Evolutionary conservation across 1,140 invertebrate species (phyloP), one percentile per base, ranked within the genome.

Genomic region (Brachionus rotundiformis): DNA sequence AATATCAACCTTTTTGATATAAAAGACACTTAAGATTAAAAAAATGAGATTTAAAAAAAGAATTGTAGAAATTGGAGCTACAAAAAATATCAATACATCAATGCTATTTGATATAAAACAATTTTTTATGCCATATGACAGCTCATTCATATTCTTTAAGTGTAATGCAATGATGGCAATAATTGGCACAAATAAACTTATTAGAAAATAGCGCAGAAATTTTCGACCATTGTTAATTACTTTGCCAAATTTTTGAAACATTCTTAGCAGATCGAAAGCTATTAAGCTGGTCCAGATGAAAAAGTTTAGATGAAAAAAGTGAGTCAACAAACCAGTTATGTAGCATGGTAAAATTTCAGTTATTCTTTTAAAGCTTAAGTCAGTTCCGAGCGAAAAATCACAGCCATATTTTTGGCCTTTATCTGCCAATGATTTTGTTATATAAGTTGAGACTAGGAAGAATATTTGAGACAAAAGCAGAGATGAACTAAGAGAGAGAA

Each of bases 251-350:
- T 63, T 63, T 29, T 33, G 61, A 29, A 63, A 63, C 61, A 63
- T 63, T 33, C 29, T 63, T 3, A 63, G 16, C n/a, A 63, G 29
- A 63, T 63, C 61, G 23, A 29, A 63, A 6, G 61, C 61, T 27
- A 63, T 63, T 29, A 63, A 5, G 29, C 13, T 63, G 10, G 61
- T 63, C 61, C 61, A 63, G 10, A 63, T 29, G 29, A 63, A 63
- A 63, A 29, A 63, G n/a, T 63, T 63, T 63, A 63, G 23, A 63
- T 63, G 29, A 63, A 63, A 63, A 63, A 63, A 63, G 29, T 63
- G 61, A 63, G 61, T 63, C 1, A 63, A 27, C 19, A 63, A 13
- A n/a, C 25, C 29, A 63, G 61, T 16, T 0, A 63, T n/a, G 23
- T 63, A 63, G 29, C 61, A 63, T 63, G 61, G 27, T n/a, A 29